Evolutionary conservation across 1,140 invertebrate species (phyloP).

Genomic region (Prorops nasuta): DNA sequence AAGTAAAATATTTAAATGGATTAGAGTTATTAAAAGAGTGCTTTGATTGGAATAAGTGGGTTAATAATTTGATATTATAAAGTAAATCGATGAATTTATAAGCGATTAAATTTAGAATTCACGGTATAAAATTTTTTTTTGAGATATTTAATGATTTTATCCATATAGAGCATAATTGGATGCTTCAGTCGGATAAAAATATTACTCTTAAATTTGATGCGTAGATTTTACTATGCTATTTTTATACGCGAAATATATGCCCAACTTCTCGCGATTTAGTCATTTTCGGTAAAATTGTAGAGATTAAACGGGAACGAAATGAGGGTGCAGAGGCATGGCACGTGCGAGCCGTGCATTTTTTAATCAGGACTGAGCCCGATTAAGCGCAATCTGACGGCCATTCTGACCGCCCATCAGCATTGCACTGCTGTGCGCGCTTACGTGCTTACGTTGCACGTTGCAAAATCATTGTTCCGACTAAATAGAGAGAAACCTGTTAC

Average conservation of each 20-base stretch:
- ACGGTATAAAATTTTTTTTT: no score
- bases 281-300: conserved; percentile 10
- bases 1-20: no score
- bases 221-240: background rate
- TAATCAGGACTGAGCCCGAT: conserved; percentile 27
- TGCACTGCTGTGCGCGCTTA: conserved; percentile 20
- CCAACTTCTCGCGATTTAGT: conserved; percentile 13
- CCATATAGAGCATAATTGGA: background rate
- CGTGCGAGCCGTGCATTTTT: conserved; percentile 22
- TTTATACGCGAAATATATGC: conserved; percentile 5
- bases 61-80: no score
- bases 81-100: no score
- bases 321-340: conserved; percentile 14
- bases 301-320: conserved; percentile 24
- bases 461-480: conserved; percentile 31
- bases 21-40: no score
- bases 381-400: conserved; percentile 31
- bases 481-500: conserved; percentile 20
- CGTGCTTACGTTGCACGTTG: conserved; percentile 33
- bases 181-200: background rate
- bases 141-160: no score
- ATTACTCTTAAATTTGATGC: background rate
- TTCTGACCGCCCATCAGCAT: conserved; percentile 20
- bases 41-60: no score
- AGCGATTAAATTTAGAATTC: no score